phyloP scores from a whole-genome alignment of 2,113 vertebrate species.

The Oreochromis niloticus region DNA sequence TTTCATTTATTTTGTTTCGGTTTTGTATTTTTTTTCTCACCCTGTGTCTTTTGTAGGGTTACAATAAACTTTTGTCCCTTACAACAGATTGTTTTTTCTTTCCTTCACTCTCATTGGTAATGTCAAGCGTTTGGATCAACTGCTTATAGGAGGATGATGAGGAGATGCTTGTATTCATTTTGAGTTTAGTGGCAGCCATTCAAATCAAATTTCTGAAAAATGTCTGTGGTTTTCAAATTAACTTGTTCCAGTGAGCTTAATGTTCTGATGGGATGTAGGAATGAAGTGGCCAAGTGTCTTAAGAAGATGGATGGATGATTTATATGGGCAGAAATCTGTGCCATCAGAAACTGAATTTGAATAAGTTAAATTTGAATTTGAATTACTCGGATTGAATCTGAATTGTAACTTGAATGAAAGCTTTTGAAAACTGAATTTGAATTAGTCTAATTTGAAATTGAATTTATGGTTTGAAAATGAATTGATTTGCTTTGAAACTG shows the following conservation, averaged over 20 bases:
- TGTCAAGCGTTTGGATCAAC: background rate
- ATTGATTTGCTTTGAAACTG: too few relatives aligned
- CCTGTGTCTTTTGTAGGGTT: slow-evolving; percentile 72
- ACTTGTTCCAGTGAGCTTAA: background rate
- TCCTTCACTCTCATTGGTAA: background rate
- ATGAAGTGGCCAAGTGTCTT: background rate
- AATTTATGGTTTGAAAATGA: too few relatives aligned
- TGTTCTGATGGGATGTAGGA: background rate
- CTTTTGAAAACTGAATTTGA: too few relatives aligned
- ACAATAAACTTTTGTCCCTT: slow-evolving; percentile 72
- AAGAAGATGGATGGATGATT: background rate
- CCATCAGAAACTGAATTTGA: too few relatives aligned
- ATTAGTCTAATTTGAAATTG: too few relatives aligned
- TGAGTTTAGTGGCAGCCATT: background rate
- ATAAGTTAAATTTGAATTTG: too few relatives aligned
- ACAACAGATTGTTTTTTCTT: background rate
- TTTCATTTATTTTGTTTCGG: slow-evolving; percentile 46
- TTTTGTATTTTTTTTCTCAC: slow-evolving; percentile 48
- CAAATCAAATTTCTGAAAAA: background rate
- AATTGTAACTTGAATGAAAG: too few relatives aligned
- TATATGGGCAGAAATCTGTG: too few relatives aligned
- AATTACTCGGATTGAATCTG: too few relatives aligned
- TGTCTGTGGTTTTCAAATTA: background rate
- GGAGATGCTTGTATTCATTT: background rate
- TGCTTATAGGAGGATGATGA: background rate